Evolutionary conservation across 2,888 invertebrate species (phyloP), one percentile per base, ranked within the genome.

Genomic region (Monoplex corrugatus): DNA sequence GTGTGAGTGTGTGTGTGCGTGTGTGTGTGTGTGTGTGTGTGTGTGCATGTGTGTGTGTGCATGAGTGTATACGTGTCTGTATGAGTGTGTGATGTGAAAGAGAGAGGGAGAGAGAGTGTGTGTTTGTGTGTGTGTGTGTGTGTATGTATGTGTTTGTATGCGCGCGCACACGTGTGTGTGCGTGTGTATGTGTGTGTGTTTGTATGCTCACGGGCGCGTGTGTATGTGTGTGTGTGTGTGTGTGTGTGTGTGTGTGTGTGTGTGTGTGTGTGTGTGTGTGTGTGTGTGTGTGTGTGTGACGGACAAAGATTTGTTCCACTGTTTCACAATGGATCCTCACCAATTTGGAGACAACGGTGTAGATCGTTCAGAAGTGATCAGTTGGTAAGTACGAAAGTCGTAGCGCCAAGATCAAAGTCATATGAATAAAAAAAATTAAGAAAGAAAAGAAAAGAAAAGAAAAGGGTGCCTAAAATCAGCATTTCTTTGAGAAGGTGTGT

Each of bases 141-240:
- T 57, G 35, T 86, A 19, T 86, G 86, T 86, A 35, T 86, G 86
- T 86, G 86, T 86, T 57, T 86, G 86, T 86, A 63, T 86, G 35
- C 63, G 63, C 32, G 57, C 63, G 86, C 38, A 23, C 63, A 63
- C 63, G 38, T 86, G 63, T 63, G 57, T 86, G 35, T 63, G 35
- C 63, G 35, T 86, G 8, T 57, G 68, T 68, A n/a, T n/a, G 68
- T 68, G 68, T 23, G 68, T 68, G 68, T 23, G 68, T 68, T 19
- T 23, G 68, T 68, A n/a, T 23, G 68, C n/a, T 19, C 28, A n/a
- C n/a, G 19, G 5, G 68, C 28, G 10, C 28, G 68, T 68, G 19
- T 23, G 68, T 68, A 23, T 68, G 68, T n/a, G 68, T 68, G 68
- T 23, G 68, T 68, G 68, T 23, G 68, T 68, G 68, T 23, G 68